These are phyloP conservation scores for Phataginus tricuspis DNA, from an alignment of 2,797 vertebrate species.

Conservation along the genomic window DNA sequence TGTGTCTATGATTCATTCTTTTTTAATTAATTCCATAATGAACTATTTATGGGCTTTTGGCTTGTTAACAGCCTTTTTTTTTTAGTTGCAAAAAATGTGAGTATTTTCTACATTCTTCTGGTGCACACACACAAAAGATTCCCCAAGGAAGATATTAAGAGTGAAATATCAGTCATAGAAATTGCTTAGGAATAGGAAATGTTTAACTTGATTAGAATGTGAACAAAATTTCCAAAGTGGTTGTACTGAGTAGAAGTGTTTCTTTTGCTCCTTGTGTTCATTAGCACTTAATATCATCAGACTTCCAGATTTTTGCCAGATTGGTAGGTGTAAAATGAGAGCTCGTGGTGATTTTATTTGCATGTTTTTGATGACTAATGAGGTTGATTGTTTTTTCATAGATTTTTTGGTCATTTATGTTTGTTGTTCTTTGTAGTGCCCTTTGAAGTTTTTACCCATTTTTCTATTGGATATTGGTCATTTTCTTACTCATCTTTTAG, in stretches of 20 bases:
- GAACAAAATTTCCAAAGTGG: not conserved
- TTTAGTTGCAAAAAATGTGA: not conserved
- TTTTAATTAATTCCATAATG: not conserved
- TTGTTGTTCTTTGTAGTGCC: not conserved
- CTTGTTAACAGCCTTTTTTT: not conserved
- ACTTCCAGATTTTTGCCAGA: not conserved
- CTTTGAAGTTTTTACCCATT: not conserved
- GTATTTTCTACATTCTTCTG: not conserved
- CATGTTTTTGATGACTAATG: not conserved
- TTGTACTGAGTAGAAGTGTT: not conserved
- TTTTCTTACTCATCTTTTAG: not conserved
- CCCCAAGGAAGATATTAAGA: not conserved
- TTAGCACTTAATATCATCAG: not conserved
- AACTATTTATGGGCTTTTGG: not conserved
- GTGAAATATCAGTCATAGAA: not conserved
- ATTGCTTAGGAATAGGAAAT: not conserved
- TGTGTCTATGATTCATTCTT: not conserved
- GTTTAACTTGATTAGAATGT: not conserved
- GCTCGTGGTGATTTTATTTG: not conserved
- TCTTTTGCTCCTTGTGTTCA: not conserved
- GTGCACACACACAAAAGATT: not conserved
- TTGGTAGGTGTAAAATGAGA: not conserved
- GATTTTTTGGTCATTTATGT: not conserved
- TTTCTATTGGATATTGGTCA: not conserved
- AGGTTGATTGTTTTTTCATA: not conserved